Evolutionary conservation across 1,140 invertebrate genomes (phyloP), one percentile per base, ranked within the genome.

Genomic region (Rhopalosiphum padi): DNA sequence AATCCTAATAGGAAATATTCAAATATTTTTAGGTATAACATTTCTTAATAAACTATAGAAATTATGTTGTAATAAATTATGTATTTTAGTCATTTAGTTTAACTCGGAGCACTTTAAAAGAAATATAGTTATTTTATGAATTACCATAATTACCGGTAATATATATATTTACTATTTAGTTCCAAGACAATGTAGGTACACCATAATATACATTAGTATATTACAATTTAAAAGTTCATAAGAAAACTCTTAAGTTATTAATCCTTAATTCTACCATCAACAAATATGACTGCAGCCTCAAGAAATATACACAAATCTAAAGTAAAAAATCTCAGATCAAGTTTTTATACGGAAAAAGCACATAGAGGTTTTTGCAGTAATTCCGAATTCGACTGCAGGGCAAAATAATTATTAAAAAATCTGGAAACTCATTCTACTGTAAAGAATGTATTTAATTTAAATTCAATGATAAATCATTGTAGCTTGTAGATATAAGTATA

Each of bases 171-270:
- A 77, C 15, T n/a, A 77, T n/a, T n/a, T 18, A 77, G n/a, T 77
- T 77, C n/a, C n/a, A 15, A 77, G 30, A n/a, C 60, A 77, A n/a
- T n/a, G 2, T n/a, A 77, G 46, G 11, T 77, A 77, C n/a, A 77
- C 60, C n/a, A 77, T 77, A n/a, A n/a, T 77, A 77, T 77, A 77
- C 60, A 77, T 77, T 77, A 77, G 30, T 77, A n/a, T 77, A 77
- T 77, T 77, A n/a, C 30, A 77, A 77, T 77, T 77, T 77, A n/a
- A 77, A 77, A 77, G 30, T 77, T n/a, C 30, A 77, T 77, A 77
- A 77, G 60, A 77, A 77, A 77, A n/a, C 60, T 77, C 30, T 68
- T 68, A 30, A 68, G 30, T 77, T 77, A n/a, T 77, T 77, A n/a
- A 77, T n/a, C 15, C 11, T n/a, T n/a, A 68, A 68, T 77, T 77